Conservation (phyloP, 2,888 invertebrate species). For the Microctonus hyperodae region DNA sequence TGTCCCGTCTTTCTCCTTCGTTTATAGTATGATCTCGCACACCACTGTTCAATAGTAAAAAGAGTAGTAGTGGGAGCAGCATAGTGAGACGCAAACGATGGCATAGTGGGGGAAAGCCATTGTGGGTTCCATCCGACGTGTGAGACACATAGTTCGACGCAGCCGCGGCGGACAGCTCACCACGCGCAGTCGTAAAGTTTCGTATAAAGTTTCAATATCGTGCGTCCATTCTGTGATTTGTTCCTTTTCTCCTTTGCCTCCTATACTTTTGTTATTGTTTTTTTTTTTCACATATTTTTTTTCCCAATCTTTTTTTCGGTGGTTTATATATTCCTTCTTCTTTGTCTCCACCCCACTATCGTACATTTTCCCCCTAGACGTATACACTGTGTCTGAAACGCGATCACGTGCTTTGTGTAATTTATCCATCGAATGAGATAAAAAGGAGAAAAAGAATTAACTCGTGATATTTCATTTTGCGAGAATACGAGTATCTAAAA, state of each 20-base stretch:
- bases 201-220: constrained; percentile 28
- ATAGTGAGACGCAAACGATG: constrained; percentile 18
- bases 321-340: background rate
- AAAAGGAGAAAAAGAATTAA: background rate
- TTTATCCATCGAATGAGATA: background rate
- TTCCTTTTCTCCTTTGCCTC: constrained; percentile 6
- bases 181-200: constrained; percentile 38
- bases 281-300: background rate
- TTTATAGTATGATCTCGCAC: background rate
- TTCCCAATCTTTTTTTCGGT: background rate
- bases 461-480: background rate
- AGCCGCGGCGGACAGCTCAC: constrained; percentile 59
- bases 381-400: background rate
- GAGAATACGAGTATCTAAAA: constrained; percentile 1
- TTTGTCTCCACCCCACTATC: background rate
- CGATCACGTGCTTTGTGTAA: background rate
- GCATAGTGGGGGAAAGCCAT: constrained; percentile 35
- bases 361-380: background rate
- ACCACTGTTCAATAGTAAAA: background rate
- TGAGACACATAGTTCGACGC: constrained; percentile 59
- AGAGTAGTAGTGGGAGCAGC: constrained; percentile 11
- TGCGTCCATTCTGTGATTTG: constrained; percentile 20
- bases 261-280: background rate
- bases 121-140: constrained; percentile 44
- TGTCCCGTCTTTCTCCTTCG: background rate